Evolutionary conservation across 2,113 vertebrate species (phyloP), one percentile per base, ranked within the genome.

Genomic region (Ciconia boyciana): DNA sequence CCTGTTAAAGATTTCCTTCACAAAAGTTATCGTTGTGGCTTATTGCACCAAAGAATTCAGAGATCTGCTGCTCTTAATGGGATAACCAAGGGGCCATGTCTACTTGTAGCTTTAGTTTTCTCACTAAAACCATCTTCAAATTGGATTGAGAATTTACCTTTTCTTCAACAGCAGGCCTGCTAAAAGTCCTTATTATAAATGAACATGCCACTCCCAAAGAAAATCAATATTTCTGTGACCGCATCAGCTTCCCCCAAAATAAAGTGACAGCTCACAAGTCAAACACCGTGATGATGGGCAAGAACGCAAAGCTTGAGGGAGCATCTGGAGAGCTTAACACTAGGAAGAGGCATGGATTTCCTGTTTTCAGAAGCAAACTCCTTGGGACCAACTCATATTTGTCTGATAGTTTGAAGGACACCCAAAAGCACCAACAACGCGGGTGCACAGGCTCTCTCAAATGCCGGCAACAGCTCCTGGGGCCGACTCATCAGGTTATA

Each of bases 271-370:
- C 43, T 81, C 34, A 49, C 52, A 61, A 58, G 41, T 15, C n/a
- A 60, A 41, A 44, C 4, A 22, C 32, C 7, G 4, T 3, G 7
- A 19, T 1, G 13, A 11, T 3, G 36, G 26, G 31, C 25, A 8
- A 20, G 68, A 86, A 15, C 0, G 2, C 55, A 62, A 49, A 80
- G 3, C 32, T n/a, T 69, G n/a, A 49, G 65, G 44, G 15, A 36
- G 13, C 9, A 16, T 2, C 80, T 22, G 5, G 68, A 0, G 4
- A 62, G 43, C 7, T 54, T 8, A 34, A 26, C 2, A 0, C 13
- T 8, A 39, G 32, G n/a, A 60, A 72, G 55, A 83, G 21, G 25
- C 28, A 18, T 0, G 4, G n/a, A 44, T 44, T 65, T 43, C 44
- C 20, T 21, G 1, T 54, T 90, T 31, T 51, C 29, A 55, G 71